Evolutionary conservation across 2,797 vertebrate species (phyloP), one percentile per base, ranked within the genome.

Genomic region (Coregonus sp.): DNA sequence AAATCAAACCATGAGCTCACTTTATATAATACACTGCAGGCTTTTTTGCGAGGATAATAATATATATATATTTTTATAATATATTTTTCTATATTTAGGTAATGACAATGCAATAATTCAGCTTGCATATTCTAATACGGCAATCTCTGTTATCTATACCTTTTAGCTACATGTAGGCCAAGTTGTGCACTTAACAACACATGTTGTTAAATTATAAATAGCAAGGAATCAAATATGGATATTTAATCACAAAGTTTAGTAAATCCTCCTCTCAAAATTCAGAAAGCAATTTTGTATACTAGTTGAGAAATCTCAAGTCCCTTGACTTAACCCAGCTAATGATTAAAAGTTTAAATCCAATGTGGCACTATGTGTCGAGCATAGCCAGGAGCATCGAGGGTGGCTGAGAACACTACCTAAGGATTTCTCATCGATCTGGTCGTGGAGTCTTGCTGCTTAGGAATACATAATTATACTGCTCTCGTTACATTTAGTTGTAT

Each of bases 191-290:
- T 3, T 12, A 47, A 47, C 9, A 47, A 47, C 40, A 9, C 40
- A 47, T 47, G 9, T 12, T 47, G 40, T 47, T 47, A 47, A 12
- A 47, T 47, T 11, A 9, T 9, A 47, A 47, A 47, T 47, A 11
- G 40, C 40, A 47, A 54, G 61, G 63, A 76, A 80, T 84, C 75
- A 33, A 71, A 77, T 81, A 75, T 81, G 78, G 76, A 78, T 82
- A 66, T 63, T 80, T 85, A 74, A 76, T 69, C 77, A 78, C 51
- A 7, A 3, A 18, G 52, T 50, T 68, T 0, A 74, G 82, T 82
- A 73, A 82, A 86, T 82, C 82, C 1, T 59, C 51, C 67, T 74
- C 52, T 11, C 9, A 12, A 68, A 73, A 52, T 61, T 78, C 75
- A 84, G 56, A 20, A 7, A 59, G 56, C n/a, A 59, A 59, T 20